Conservation (phyloP, 2,888 invertebrate species). For the Harpagoxenus sublaevis region DNA sequence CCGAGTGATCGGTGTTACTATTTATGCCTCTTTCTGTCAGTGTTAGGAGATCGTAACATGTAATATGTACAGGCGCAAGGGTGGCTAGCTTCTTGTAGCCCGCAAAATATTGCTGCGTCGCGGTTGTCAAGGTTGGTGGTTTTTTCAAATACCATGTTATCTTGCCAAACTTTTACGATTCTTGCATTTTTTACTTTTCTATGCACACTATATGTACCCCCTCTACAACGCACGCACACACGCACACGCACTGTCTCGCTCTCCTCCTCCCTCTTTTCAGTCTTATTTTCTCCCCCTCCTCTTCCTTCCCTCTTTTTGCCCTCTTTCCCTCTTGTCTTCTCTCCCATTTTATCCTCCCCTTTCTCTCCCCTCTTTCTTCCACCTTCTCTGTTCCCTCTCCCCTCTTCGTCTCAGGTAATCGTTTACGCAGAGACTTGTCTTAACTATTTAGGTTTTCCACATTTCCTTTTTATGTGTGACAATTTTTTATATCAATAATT, state of each 20-base stretch:
- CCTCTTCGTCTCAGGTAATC: not conserved
- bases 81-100: not conserved
- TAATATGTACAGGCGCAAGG: not conserved
- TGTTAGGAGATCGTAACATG: not conserved
- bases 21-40: not conserved
- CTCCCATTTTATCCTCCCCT: not conserved
- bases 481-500: not conserved
- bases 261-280: not conserved
- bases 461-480: not conserved
- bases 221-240: not conserved
- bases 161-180: not conserved
- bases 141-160: not conserved
- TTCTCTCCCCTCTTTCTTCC: not conserved
- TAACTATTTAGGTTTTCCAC: not conserved
- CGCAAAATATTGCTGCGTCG: not conserved
- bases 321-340: too few relatives aligned
- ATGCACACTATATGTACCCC: not conserved
- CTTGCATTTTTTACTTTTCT: not conserved
- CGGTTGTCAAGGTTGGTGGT: not conserved
- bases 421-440: not conserved
- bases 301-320: too few relatives aligned
- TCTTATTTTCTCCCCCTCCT: not conserved
- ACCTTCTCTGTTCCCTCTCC: not conserved
- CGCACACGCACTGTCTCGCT: not conserved
- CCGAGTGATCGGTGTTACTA: constrained; percentile 16